Percentiles rank a stretch among this genome's conserved stretches.
Evolutionary conservation across 2,113 vertebrate genomes (phyloP).

Genomic region (Hiodon alosoides): DNA sequence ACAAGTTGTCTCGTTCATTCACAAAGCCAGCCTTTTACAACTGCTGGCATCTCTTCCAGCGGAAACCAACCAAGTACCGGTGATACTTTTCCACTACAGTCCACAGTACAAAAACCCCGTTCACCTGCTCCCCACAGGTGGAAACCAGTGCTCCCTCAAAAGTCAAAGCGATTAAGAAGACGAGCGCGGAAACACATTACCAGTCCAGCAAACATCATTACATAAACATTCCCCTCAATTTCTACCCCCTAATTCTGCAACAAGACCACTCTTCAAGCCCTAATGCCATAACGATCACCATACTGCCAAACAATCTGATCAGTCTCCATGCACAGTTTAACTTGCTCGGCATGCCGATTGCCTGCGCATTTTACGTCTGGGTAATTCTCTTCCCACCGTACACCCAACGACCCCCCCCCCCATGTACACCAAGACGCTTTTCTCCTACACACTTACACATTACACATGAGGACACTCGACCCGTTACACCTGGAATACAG

Average conservation of each 20-base stretch:
- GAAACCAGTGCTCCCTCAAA: neutral
- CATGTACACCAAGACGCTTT: too few relatives aligned
- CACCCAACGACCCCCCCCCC: too few relatives aligned
- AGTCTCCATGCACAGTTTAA: too few relatives aligned
- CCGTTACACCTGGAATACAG: neutral
- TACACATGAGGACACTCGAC: neutral
- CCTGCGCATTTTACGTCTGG: too few relatives aligned
- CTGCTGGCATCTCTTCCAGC: neutral
- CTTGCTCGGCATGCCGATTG: too few relatives aligned
- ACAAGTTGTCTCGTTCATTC: neutral
- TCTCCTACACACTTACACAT: too few relatives aligned
- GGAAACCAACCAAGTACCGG: neutral
- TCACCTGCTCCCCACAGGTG: neutral
- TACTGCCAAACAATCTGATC: neutral
- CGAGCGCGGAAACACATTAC: neutral
- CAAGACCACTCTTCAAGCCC: neutral
- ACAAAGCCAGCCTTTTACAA: slow-evolving; percentile 2
- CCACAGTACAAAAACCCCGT: neutral
- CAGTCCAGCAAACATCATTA: neutral
- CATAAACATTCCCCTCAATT: slow-evolving; percentile 17
- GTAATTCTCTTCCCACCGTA: too few relatives aligned
- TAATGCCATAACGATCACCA: neutral
- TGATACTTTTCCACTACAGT: neutral
- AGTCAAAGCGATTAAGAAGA: neutral
- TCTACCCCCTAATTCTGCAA: neutral